Evolutionary conservation across 1,140 invertebrate genomes (phyloP).

Genomic region (Chrysoperla carnea): DNA sequence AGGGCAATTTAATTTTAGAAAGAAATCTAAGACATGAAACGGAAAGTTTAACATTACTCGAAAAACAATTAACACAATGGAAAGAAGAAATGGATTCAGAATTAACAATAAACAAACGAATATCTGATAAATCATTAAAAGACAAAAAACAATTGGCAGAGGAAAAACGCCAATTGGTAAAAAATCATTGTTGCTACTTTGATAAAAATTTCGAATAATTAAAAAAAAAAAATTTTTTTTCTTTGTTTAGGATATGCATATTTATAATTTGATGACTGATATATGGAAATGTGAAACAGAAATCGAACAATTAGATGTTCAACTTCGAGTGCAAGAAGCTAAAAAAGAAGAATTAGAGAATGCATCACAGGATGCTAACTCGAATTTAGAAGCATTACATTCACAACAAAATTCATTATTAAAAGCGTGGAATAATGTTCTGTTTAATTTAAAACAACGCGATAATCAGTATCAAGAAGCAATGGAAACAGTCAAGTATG

Average conservation of each 20-base stretch:
- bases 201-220: not conserved
- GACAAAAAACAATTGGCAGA: constrained; percentile 28
- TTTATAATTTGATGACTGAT: constrained; percentile 31
- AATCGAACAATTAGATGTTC: constrained; percentile 28
- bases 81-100: constrained; percentile 31
- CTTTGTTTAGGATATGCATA: constrained; percentile 25
- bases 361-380: constrained; percentile 34
- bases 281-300: constrained; percentile 33
- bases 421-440: constrained; percentile 50
- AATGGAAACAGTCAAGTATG: constrained; percentile 6
- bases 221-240: not conserved
- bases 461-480: constrained; percentile 24
- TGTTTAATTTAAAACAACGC: constrained; percentile 43
- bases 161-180: constrained; percentile 29
- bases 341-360: constrained; percentile 32
- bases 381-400: constrained; percentile 49
- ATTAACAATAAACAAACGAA: constrained; percentile 29
- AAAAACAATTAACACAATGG: constrained; percentile 29
- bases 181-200: not conserved
- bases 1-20: constrained; percentile 14
- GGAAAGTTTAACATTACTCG: constrained; percentile 26
- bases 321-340: constrained; percentile 29
- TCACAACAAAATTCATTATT: constrained; percentile 45
- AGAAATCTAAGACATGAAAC: constrained; percentile 28
- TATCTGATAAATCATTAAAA: constrained; percentile 30